Evolutionary conservation across 2,797 vertebrate species (phyloP).

Genomic region (Acrossocheilus fasciatus): DNA sequence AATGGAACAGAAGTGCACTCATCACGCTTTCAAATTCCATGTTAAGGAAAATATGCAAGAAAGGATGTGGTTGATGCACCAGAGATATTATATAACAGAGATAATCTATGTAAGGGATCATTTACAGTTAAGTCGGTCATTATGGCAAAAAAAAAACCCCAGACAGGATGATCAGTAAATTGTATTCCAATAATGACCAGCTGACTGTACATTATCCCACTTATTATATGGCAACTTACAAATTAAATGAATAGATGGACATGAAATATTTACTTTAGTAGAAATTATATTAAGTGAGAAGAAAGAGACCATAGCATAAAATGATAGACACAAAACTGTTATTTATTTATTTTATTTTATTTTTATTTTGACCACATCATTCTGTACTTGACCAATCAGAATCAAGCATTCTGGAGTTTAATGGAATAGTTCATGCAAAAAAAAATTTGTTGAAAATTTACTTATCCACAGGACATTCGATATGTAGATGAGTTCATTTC

Average conservation of each 20-base stretch:
- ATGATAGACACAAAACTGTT: not conserved
- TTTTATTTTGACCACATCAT: not conserved
- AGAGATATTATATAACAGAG: not conserved
- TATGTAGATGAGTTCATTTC: not conserved
- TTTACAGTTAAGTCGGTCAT: not conserved
- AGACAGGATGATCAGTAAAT: not conserved
- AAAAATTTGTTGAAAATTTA: not conserved
- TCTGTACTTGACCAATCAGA: not conserved
- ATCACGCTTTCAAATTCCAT: not conserved
- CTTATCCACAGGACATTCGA: not conserved
- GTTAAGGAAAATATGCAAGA: not conserved
- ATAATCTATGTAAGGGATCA: constrained; percentile 4
- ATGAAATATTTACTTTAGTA: not conserved
- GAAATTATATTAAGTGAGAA: not conserved
- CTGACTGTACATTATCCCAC: not conserved
- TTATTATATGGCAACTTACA: not conserved
- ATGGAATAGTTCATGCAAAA: not conserved
- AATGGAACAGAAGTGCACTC: not conserved
- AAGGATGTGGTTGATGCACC: constrained; percentile 1
- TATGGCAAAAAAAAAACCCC: not conserved
- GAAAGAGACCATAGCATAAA: not conserved
- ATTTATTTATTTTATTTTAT: not conserved
- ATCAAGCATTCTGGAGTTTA: not conserved
- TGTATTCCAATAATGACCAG: not conserved
- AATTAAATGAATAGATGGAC: not conserved